Percentiles rank a stretch among this genome's conserved stretches.
These are phyloP conservation scores for Chaitophorus viminalis DNA, from an alignment of 2,888 invertebrate genomes.

Conservation along the genomic window DNA sequence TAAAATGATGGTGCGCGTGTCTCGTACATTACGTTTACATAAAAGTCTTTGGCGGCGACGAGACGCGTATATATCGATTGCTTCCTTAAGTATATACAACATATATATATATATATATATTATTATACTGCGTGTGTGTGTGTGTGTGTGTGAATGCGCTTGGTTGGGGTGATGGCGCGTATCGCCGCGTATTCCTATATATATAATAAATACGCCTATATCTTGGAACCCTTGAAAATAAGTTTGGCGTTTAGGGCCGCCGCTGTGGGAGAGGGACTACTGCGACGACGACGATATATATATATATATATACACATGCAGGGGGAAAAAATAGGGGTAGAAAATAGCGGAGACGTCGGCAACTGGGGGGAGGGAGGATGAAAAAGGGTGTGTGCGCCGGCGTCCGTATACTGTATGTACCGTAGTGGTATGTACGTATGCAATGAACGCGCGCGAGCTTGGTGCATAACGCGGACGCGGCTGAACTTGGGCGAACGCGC, in stretches of 20 bases:
- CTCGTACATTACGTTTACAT: neutral
- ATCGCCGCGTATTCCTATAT: neutral
- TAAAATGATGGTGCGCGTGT: neutral
- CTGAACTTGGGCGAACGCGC: constrained; percentile 18
- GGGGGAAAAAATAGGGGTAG: constrained; percentile 47
- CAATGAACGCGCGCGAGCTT: neutral
- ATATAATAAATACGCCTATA: neutral
- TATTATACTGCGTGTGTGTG: neutral
- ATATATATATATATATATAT: neutral
- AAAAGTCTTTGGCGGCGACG: neutral
- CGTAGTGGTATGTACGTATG: neutral
- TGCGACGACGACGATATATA: too few relatives aligned
- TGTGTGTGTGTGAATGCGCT: too few relatives aligned
- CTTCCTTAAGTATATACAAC: neutral
- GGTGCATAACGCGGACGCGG: constrained; percentile 25
- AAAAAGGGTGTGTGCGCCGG: constrained; percentile 9
- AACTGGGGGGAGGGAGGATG: neutral
- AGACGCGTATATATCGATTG: constrained; percentile 13
- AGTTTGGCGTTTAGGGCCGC: neutral
- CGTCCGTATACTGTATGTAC: neutral
- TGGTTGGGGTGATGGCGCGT: constrained; percentile 21
- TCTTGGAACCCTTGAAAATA: constrained; percentile 34
- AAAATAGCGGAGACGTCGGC: constrained; percentile 11
- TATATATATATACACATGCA: too few relatives aligned
- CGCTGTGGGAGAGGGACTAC: too few relatives aligned